Percentiles rank a stretch among this genome's conserved stretches.
These are phyloP conservation scores for Pristionchus entomophagus DNA, from an alignment of 2,888 invertebrate species.

Conservation along the genomic window DNA sequence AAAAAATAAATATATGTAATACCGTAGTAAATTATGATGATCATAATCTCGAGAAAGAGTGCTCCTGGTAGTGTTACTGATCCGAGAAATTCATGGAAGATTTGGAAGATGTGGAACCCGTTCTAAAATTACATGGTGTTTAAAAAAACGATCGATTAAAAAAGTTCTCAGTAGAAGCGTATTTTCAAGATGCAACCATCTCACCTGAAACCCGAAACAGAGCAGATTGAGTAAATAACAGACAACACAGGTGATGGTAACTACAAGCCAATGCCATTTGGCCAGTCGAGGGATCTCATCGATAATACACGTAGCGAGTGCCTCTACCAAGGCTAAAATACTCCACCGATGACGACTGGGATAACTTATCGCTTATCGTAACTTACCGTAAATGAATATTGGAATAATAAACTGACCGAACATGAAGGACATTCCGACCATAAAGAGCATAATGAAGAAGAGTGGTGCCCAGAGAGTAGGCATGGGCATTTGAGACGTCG, in stretches of 20 bases:
- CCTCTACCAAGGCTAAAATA: slow-evolving; percentile 26
- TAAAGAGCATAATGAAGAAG: slow-evolving; percentile 77
- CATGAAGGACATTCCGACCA: slow-evolving; percentile 74
- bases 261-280: not conserved
- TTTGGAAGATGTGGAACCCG: slow-evolving; percentile 17
- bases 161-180: too few relatives aligned
- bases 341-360: too few relatives aligned
- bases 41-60: not conserved
- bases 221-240: not conserved
- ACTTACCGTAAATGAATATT: not conserved
- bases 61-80: not conserved
- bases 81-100: not conserved
- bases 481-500: slow-evolving; percentile 74
- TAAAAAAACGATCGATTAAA: too few relatives aligned
- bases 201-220: not conserved
- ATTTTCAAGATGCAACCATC: not conserved
- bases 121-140: not conserved
- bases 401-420: slow-evolving; percentile 50
- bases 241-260: not conserved
- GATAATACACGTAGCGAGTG: not conserved
- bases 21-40: not conserved
- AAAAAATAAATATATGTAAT: not conserved
- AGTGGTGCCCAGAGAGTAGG: slow-evolving; percentile 76
- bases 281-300: not conserved
- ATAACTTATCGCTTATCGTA: not conserved